Base-by-base conservation (phyloP, 2,888 invertebrate genomes). In the Caenorhabditis virilis region DNA sequence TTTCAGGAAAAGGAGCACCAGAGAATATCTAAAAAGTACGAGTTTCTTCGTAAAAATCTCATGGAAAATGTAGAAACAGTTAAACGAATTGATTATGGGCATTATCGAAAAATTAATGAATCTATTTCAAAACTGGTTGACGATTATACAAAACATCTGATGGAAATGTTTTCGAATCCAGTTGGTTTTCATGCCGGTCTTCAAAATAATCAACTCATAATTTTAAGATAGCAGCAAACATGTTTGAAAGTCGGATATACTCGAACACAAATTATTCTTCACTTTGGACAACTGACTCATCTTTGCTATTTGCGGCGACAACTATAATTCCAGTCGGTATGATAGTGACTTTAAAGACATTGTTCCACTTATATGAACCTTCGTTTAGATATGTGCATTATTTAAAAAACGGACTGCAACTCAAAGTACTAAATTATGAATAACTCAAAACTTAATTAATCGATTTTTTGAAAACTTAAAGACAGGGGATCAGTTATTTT, bases 251-350 rank as follows among this genome's bases (percentile, higher is more conserved):
- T 33, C 43, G 69, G 15, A 65, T 72, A 22, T 76, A 68, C 46
- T 54, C 61, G 26, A 58, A 68, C n/a, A 55, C 68, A 0, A 68
- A 64, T 35, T 71, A 68, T 39, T 53, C 45, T 9, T 58, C 62
- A 23, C 54, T 75, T 25, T 79, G 79, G 79, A 77, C 74, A 9
- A 62, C 69, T 26, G 66, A 74, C 16, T 66, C 74, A 0, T 71
- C 80, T 5, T 52, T 80, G 13, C 60, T 80, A n/a, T 74, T 80
- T 53, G 75, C 80, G 4, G 60, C 77, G 7, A 80, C 78, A 1
- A 78, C 80, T 2, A 74, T 80, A 46, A 69, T 80, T 25, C 79
- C 79, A n/a, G 78, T 78, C 39, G 78, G 76, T 73, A 42, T 36
- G 54, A 16, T 20, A n/a, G n/a, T n/a, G n/a, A n/a, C n/a, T n/a